Evolutionary conservation across 1,140 invertebrate species (phyloP).

Genomic region (Trichogramma pretiosum): DNA sequence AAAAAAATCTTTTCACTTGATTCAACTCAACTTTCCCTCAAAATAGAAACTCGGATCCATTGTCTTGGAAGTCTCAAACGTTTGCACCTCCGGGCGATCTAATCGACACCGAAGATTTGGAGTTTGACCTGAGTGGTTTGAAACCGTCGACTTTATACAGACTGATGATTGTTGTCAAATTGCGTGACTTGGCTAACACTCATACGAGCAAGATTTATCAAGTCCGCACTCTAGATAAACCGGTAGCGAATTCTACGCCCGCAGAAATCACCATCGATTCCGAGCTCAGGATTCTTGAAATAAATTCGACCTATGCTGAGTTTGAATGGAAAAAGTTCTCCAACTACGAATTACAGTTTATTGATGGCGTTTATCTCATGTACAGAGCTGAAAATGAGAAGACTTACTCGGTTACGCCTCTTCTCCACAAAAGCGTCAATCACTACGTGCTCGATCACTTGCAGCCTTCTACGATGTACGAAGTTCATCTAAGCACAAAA

Average conservation of each 20-base stretch:
- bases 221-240: conserved; percentile 54
- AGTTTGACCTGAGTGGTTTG: conserved; percentile 70
- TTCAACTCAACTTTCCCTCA: conserved; percentile 5
- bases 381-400: conserved; percentile 64
- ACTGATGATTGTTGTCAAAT: conserved; percentile 66
- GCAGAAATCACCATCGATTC: conserved; percentile 62
- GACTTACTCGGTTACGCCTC: conserved; percentile 63
- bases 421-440: conserved; percentile 67
- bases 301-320: conserved; percentile 67
- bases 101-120: conserved; percentile 72
- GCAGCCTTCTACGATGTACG: conserved; percentile 62
- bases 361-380: conserved; percentile 62
- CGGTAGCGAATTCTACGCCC: conserved; percentile 45
- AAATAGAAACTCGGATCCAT: conserved; percentile 61
- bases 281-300: conserved; percentile 59
- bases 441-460: conserved; percentile 64
- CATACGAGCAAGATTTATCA: conserved; percentile 65
- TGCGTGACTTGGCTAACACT: conserved; percentile 62
- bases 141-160: conserved; percentile 72
- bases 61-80: conserved; percentile 71
- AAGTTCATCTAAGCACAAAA: conserved; percentile 68
- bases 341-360: conserved; percentile 66
- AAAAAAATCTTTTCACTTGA: not conserved
- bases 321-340: conserved; percentile 74
- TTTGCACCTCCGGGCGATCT: conserved; percentile 76